These are phyloP conservation scores for Sarcophaga subvicina DNA, from an alignment of 2,888 invertebrate genomes.

Conservation along the genomic window DNA sequence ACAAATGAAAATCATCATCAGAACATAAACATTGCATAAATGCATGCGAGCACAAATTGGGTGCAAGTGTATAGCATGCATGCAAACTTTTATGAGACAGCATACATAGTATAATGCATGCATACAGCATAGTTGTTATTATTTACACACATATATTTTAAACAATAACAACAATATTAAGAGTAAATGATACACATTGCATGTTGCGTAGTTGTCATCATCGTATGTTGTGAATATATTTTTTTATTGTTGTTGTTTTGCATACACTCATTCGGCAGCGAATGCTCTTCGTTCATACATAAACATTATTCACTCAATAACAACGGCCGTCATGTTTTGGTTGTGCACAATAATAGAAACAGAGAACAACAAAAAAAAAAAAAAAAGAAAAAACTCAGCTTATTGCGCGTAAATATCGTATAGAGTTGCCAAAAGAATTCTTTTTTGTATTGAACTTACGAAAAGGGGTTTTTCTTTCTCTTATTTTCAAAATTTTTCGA, in stretches of 20 bases:
- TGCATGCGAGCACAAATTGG: background rate
- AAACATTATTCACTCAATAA: slow-evolving; percentile 54
- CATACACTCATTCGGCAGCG: background rate
- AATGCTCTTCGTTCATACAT: slow-evolving; percentile 14
- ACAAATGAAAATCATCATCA: slow-evolving; percentile 40
- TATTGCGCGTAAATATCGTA: slow-evolving; percentile 51
- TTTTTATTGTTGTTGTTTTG: background rate
- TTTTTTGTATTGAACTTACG: background rate
- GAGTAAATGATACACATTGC: slow-evolving; percentile 59
- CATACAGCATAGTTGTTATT: slow-evolving; percentile 49
- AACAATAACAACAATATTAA: slow-evolving; percentile 16
- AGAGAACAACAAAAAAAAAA: background rate
- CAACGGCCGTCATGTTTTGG: slow-evolving; percentile 56
- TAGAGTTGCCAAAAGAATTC: slow-evolving; percentile 42
- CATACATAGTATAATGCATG: background rate
- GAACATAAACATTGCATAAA: slow-evolving; percentile 43
- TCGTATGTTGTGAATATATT: background rate
- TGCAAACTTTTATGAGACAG: background rate
- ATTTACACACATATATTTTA: slow-evolving; percentile 43
- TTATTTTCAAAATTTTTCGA: no score
- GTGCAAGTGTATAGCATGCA: background rate
- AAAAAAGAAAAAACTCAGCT: background rate
- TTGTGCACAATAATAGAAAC: slow-evolving; percentile 20
- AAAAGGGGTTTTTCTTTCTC: no score
- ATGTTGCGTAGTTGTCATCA: slow-evolving; percentile 61